These are phyloP conservation scores for Hiodon tergisus DNA, from an alignment of 2,113 vertebrate species.

Conservation along the genomic window DNA sequence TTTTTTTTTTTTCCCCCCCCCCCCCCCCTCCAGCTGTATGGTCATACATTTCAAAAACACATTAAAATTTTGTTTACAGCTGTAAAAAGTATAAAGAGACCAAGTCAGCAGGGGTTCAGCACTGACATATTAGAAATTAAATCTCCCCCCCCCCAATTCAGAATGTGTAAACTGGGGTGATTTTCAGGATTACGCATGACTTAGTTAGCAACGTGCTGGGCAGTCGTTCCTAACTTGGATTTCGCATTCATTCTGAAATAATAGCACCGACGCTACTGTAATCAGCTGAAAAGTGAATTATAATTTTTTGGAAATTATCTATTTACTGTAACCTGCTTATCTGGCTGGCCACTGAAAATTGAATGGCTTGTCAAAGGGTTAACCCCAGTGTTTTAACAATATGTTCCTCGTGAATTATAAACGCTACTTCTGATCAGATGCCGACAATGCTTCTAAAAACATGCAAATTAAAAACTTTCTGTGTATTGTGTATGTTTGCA, in stretches of 20 bases:
- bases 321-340: background rate
- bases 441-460: too few relatives aligned
- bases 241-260: too few relatives aligned
- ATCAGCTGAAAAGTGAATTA: too few relatives aligned
- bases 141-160: constrained; percentile 48
- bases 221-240: constrained; percentile 8
- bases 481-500: too few relatives aligned
- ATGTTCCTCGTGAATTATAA: background rate
- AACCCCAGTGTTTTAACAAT: background rate
- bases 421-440: background rate
- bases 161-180: constrained; percentile 54
- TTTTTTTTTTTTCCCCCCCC: too few relatives aligned
- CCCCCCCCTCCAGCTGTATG: background rate
- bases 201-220: constrained; percentile 31
- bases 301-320: background rate
- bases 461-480: too few relatives aligned
- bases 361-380: too few relatives aligned
- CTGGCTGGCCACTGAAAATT: too few relatives aligned
- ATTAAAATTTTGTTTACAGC: constrained; percentile 42
- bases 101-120: constrained; percentile 21
- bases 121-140: constrained; percentile 48
- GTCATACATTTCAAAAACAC: constrained; percentile 25
- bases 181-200: constrained; percentile 54
- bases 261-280: too few relatives aligned
- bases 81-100: constrained; percentile 22